Percentiles rank a stretch among this genome's conserved stretches.
Evolutionary conservation across 2,797 vertebrate genomes (phyloP).

Genomic region (Diplodus sargus): DNA sequence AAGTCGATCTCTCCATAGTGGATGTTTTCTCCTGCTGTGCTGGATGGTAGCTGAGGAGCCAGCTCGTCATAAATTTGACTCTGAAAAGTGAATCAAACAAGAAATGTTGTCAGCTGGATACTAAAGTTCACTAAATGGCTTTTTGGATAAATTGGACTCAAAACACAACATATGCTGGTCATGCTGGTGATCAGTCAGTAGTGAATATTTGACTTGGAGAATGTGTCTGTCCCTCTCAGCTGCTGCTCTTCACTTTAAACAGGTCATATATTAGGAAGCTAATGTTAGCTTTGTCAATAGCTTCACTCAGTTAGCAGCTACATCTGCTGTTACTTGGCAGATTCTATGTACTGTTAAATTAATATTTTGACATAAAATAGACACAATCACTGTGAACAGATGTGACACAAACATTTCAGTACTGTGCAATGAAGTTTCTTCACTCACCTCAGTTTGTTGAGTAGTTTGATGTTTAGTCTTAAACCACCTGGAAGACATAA

Average conservation of each 20-base stretch:
- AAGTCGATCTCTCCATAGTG: constrained; percentile 64
- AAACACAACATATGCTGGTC: too few species aligned
- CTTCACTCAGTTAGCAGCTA: too few species aligned
- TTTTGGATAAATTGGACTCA: not conserved
- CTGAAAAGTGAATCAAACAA: constrained; percentile 9
- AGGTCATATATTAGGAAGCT: too few species aligned
- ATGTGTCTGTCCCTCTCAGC: too few species aligned
- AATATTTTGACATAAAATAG: not conserved
- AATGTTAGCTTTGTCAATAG: too few species aligned
- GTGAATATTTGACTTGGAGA: too few species aligned
- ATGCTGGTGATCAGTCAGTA: too few species aligned
- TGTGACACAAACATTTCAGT: not conserved
- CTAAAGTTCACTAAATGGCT: not conserved
- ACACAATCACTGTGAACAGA: not conserved
- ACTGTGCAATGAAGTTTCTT: not conserved
- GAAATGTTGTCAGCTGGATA: not conserved
- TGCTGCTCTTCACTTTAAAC: too few species aligned
- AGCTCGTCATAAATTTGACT: not conserved
- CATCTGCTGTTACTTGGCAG: too few species aligned
- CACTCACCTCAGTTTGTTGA: constrained; percentile 29
- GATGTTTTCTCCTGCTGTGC: constrained; percentile 15
- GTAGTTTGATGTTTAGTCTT: not conserved
- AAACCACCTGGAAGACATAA: constrained; percentile 27
- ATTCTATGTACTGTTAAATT: too few species aligned
- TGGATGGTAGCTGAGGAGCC: not conserved